Conservation (phyloP, 2,113 vertebrate species). For the Chelonoidis abingdonii region DNA sequence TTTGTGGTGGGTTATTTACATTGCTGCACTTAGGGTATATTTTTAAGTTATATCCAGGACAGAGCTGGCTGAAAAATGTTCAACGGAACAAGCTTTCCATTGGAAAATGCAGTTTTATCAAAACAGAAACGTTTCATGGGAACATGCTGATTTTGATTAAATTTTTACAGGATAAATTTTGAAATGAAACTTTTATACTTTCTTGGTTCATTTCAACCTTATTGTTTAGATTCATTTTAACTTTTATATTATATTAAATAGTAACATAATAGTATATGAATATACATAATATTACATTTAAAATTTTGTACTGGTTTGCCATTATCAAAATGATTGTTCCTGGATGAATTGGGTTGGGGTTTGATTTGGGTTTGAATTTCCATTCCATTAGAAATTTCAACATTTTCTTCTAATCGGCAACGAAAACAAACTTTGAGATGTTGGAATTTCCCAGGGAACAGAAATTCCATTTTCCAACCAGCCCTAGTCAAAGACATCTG, state of each 20-base stretch:
- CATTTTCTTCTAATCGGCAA: not conserved
- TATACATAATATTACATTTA: not conserved
- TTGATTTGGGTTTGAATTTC: not conserved
- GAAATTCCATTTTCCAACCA: not conserved
- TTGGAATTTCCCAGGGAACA: not conserved
- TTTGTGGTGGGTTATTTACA: too few species aligned
- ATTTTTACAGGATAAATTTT: not conserved
- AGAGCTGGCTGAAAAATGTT: not conserved
- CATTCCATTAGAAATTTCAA: not conserved
- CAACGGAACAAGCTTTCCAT: not conserved
- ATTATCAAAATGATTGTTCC: not conserved
- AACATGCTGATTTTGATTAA: not conserved
- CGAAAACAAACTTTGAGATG: not conserved
- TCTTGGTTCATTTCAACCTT: not conserved
- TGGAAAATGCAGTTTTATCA: not conserved
- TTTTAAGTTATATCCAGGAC: not conserved
- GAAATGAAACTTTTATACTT: not conserved
- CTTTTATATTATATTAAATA: not conserved
- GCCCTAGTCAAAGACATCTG: not conserved
- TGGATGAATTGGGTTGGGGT: not conserved
- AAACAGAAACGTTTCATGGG: not conserved
- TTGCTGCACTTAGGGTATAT: not conserved
- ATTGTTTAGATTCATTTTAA: not conserved
- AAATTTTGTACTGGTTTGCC: not conserved
- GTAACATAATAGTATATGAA: not conserved